Base-by-base conservation (phyloP, 1,140 invertebrate species). In the Calliphora vicina region DNA sequence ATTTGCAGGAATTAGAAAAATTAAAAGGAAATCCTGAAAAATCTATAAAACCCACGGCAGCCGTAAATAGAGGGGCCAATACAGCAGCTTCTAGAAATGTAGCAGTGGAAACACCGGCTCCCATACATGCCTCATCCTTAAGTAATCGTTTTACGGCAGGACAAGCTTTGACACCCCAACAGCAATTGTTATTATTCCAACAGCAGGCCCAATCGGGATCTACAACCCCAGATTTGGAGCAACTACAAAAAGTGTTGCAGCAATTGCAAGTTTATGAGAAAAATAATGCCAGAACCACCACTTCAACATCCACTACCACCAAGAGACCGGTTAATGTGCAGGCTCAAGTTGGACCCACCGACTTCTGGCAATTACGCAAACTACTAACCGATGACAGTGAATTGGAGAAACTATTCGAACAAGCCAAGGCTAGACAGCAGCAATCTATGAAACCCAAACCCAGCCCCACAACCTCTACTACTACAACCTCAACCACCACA, bases 1-100 rank as follows among this genome's bases (percentile, higher is more conserved):
- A 90, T 29, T 84, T 90, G 5, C 88, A 90, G 61, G 88, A 90
- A 80, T 80, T 90, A 50, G 88, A 89, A 82, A 87, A 87, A 84
- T 83, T 89, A 0, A 82, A 85, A 23, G 88, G 87, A 9, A 89
- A 89, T 74, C 88, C 88, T 0, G 86, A 89, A 82, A 87, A 87
- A 42, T 88, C 87, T 29, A 76, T 88, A 0, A 89, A 87, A 50
- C 26, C 26, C 0, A 71, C 50, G 15, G 26, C 71, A 3, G 25
- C 82, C 0, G 15, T 45, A 5, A 17, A 27, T 10, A 83, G 61
- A n/a, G 42, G 35, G 13, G 35, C 27, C 1, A 84, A 27, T 67
- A 35, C 23, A 2, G 78, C 71, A 23, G 76, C 71, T 5, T 43
- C 83, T 13, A 50, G 80, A 73, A 20, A 35, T 12, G 20, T 71